Conservation (phyloP, 2,797 vertebrate species). For the Lagodon rhomboides region DNA sequence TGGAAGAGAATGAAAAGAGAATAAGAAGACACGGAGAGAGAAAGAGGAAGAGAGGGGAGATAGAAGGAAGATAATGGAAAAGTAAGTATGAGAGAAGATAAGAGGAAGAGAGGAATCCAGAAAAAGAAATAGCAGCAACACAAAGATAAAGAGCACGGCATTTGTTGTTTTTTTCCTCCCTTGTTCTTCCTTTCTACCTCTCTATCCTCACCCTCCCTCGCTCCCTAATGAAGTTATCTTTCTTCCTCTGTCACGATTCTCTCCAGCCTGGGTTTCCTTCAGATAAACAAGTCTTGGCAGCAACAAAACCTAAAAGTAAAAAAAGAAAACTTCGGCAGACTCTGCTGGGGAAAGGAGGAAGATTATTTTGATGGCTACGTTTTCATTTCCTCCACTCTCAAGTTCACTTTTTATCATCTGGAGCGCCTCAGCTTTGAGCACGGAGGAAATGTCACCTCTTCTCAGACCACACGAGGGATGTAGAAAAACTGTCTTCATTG, state of each 20-base stretch:
- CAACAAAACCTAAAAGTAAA: constrained; percentile 40
- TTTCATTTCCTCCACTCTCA: constrained; percentile 34
- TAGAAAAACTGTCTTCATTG: constrained; percentile 44
- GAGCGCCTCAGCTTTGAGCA: constrained; percentile 8
- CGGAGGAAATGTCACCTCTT: constrained; percentile 9
- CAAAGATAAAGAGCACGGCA: constrained; percentile 26
- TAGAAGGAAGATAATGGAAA: constrained; percentile 7
- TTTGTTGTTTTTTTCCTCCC: constrained; percentile 23
- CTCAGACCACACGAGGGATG: constrained; percentile 27
- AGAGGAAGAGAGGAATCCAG: neutral
- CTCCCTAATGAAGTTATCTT: constrained; percentile 67
- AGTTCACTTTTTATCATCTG: constrained; percentile 38
- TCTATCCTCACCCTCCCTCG: constrained; percentile 24
- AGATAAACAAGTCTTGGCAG: constrained; percentile 63
- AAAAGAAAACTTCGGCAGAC: constrained; percentile 35
- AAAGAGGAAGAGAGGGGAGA: neutral
- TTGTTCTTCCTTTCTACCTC: constrained; percentile 24
- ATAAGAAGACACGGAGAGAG: neutral
- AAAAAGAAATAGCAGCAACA: constrained; percentile 13
- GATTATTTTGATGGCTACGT: neutral
- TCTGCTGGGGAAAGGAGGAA: constrained; percentile 32
- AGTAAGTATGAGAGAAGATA: constrained; percentile 1
- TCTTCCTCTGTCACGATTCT: constrained; percentile 53
- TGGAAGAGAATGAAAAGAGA: constrained; percentile 6
- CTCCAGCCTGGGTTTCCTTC: constrained; percentile 40